Conservation (phyloP, 2,888 invertebrate genomes). For the Trisateles emortualis region DNA sequence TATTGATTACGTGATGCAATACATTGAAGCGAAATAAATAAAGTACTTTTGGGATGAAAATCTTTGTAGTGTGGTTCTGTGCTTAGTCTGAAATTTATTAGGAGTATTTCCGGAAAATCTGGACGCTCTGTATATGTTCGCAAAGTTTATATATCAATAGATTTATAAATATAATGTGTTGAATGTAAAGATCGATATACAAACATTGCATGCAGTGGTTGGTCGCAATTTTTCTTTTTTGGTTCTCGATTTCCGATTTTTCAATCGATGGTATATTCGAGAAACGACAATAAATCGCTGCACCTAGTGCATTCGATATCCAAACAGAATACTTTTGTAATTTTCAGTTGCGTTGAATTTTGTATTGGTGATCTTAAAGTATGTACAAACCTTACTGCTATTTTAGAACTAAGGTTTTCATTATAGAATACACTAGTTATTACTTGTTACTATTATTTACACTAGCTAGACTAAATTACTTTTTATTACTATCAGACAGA, state of each 20-base stretch:
- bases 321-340: too few species aligned
- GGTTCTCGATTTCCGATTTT: not conserved
- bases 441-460: too few species aligned
- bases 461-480: too few species aligned
- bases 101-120: slow-evolving; percentile 13
- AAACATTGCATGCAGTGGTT: not conserved
- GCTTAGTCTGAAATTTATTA: slow-evolving; percentile 2
- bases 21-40: slow-evolving; percentile 13
- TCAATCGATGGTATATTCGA: too few species aligned
- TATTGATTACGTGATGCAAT: slow-evolving; percentile 10
- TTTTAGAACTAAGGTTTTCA: too few species aligned
- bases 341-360: too few species aligned
- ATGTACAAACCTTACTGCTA: too few species aligned
- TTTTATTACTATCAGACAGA: too few species aligned
- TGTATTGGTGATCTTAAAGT: too few species aligned
- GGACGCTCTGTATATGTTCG: not conserved
- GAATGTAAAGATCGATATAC: not conserved
- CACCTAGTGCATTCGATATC: too few species aligned
- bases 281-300: too few species aligned
- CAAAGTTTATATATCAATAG: slow-evolving; percentile 1
- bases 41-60: not conserved
- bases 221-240: not conserved
- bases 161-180: slow-evolving; percentile 4
- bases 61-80: not conserved
- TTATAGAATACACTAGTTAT: too few species aligned